These are phyloP conservation scores for Oplegnathus fasciatus DNA, from an alignment of 2,113 vertebrate species.

Conservation along the genomic window DNA sequence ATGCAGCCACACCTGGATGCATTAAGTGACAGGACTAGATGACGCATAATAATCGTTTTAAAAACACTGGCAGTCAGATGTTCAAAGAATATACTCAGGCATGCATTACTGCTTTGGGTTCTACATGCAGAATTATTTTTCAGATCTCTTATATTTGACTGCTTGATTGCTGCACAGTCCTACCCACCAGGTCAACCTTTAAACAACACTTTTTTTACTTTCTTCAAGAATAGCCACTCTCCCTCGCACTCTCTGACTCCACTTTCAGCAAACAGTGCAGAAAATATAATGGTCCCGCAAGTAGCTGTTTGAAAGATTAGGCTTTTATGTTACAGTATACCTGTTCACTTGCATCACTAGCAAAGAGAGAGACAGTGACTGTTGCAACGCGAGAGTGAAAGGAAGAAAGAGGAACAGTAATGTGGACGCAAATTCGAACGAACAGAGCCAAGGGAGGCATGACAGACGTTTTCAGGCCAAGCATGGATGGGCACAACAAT, in stretches of 20 bases:
- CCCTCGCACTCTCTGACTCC: background rate
- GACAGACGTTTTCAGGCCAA: constrained; percentile 33
- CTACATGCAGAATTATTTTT: background rate
- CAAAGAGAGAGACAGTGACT: constrained; percentile 17
- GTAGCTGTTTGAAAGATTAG: constrained; percentile 21
- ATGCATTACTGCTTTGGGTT: background rate
- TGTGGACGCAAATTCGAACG: constrained; percentile 33
- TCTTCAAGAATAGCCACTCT: constrained; percentile 3
- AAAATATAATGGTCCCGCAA: background rate
- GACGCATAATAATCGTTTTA: constrained; percentile 1
- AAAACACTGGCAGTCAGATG: background rate
- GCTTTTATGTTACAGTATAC: constrained; percentile 38
- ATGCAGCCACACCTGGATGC: constrained; percentile 1
- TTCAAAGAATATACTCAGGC: background rate
- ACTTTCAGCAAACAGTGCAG: constrained; percentile 4
- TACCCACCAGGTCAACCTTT: background rate
- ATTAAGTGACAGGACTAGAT: background rate
- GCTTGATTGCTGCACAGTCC: background rate
- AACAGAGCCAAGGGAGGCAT: constrained; percentile 24
- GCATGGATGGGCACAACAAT: constrained; percentile 1
- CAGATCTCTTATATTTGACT: background rate
- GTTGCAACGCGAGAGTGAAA: constrained; percentile 17
- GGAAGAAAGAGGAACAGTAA: constrained; percentile 27
- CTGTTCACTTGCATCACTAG: constrained; percentile 20
- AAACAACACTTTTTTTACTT: background rate